phyloP scores from a whole-genome alignment of 2,797 vertebrate species.

The Gephyroberyx darwinii region DNA sequence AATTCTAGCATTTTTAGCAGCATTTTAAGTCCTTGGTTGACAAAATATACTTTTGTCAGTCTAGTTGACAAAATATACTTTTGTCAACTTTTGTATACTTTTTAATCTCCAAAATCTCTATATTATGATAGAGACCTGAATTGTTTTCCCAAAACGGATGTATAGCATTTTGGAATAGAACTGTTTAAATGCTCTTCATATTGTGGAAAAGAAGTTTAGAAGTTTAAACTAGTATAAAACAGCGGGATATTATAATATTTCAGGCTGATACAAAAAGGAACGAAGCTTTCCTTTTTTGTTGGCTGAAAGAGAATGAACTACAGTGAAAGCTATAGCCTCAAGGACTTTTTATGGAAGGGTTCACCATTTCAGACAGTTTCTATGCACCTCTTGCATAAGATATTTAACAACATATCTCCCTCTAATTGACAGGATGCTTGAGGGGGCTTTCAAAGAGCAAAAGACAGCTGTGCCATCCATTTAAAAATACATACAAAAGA shows the following conservation, averaged over 20 bases:
- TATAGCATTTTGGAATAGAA: no score
- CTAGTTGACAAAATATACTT: no score
- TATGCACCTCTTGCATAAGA: slow-evolving; percentile 46
- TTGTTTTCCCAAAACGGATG: neutral
- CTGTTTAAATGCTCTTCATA: neutral
- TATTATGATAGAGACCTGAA: neutral
- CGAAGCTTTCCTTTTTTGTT: slow-evolving; percentile 16
- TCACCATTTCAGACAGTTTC: slow-evolving; percentile 40
- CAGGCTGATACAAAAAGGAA: slow-evolving; percentile 4
- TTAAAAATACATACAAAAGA: slow-evolving; percentile 47
- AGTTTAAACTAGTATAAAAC: neutral
- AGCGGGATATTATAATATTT: slow-evolving; percentile 4
- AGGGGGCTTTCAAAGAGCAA: slow-evolving; percentile 57
- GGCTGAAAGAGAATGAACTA: slow-evolving; percentile 34
- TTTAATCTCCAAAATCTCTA: no score
- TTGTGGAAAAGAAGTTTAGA: neutral
- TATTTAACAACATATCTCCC: slow-evolving; percentile 52
- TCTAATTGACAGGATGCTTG: slow-evolving; percentile 57
- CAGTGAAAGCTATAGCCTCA: slow-evolving; percentile 37
- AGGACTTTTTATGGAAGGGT: slow-evolving; percentile 40
- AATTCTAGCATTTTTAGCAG: neutral
- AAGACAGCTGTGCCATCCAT: slow-evolving; percentile 44
- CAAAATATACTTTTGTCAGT: no score
- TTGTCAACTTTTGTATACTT: no score
- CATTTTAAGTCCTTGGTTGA: neutral